Percentiles rank a stretch among this genome's conserved stretches.
Evolutionary conservation across 2,888 invertebrate species (phyloP).

Genomic region (Cecidostiba fungosa): DNA sequence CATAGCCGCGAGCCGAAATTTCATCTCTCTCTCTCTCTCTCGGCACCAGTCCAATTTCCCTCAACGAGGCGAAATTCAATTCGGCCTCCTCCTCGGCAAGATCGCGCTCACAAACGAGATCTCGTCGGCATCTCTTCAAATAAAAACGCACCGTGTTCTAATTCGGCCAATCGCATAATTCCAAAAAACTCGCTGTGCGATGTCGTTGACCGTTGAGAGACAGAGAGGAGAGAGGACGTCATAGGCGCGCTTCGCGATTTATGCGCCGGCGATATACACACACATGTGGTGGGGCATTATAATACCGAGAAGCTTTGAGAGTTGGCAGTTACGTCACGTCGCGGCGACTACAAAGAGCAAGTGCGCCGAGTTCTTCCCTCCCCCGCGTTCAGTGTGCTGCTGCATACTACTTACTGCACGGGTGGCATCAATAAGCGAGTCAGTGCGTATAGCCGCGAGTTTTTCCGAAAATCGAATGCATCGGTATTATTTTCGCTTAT

Average conservation of each 20-base stretch:
- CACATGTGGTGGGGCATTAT: conserved; percentile 55
- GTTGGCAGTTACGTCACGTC: conserved; percentile 79
- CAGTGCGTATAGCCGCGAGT: neutral
- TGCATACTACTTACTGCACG: conserved; percentile 39
- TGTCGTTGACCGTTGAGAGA: conserved; percentile 74
- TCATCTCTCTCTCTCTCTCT: conserved; percentile 38
- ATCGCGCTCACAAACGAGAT: no score
- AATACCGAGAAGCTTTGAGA: conserved; percentile 75
- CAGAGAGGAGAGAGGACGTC: neutral
- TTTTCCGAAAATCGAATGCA: neutral
- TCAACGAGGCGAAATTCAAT: conserved; percentile 50
- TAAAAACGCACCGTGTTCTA: conserved; percentile 71
- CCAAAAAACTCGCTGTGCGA: conserved; percentile 65
- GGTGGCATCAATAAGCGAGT: neutral
- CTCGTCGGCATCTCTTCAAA: neutral
- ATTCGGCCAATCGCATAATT: conserved; percentile 79
- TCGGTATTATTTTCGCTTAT: neutral
- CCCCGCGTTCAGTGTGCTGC: neutral
- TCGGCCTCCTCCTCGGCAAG: neutral
- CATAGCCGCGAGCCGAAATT: conserved; percentile 1
- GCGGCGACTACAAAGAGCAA: conserved; percentile 78
- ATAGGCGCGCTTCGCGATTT: conserved; percentile 56
- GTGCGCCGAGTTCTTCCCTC: conserved; percentile 72
- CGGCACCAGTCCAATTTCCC: conserved; percentile 41
- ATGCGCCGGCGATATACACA: conserved; percentile 50